Conservation (phyloP, 2,113 vertebrate species). For the Seriola quinqueradiata region DNA sequence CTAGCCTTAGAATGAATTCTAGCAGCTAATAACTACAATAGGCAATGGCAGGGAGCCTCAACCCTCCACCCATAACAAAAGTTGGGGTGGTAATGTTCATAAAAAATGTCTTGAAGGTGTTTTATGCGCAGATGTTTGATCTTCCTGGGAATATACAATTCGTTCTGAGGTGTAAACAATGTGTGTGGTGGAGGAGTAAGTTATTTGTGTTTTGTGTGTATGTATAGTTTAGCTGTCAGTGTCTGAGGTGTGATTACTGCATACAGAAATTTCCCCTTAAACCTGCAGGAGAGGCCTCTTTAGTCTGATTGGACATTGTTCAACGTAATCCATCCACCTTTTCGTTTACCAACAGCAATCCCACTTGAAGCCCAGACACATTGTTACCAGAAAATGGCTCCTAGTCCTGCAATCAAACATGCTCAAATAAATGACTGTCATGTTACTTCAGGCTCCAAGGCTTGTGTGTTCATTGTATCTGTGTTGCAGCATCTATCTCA, state of each 20-base stretch:
- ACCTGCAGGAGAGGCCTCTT: constrained; percentile 47
- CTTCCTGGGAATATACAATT: not conserved
- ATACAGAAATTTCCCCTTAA: constrained; percentile 38
- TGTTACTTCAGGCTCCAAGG: constrained; percentile 16
- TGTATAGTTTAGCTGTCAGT: not conserved
- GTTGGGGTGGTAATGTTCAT: not conserved
- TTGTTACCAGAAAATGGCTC: constrained; percentile 55
- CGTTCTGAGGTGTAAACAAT: not conserved
- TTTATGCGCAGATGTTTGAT: not conserved
- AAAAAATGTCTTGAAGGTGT: not conserved
- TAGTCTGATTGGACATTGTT: constrained; percentile 71
- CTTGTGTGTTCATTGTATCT: not conserved
- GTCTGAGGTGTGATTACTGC: constrained; percentile 41
- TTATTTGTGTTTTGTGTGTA: constrained; percentile 30
- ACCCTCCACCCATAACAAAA: constrained; percentile 17
- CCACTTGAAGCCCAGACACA: constrained; percentile 51
- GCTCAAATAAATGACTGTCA: constrained; percentile 35
- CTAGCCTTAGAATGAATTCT: constrained; percentile 59
- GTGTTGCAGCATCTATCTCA: constrained; percentile 28
- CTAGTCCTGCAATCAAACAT: constrained; percentile 46
- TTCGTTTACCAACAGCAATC: constrained; percentile 56
- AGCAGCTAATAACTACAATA: constrained; percentile 57
- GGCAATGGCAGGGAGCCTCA: constrained; percentile 28
- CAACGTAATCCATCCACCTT: constrained; percentile 53
- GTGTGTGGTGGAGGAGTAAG: not conserved